phyloP scores from a whole-genome alignment of 2,888 invertebrate genomes.

The Oithona nana region DNA sequence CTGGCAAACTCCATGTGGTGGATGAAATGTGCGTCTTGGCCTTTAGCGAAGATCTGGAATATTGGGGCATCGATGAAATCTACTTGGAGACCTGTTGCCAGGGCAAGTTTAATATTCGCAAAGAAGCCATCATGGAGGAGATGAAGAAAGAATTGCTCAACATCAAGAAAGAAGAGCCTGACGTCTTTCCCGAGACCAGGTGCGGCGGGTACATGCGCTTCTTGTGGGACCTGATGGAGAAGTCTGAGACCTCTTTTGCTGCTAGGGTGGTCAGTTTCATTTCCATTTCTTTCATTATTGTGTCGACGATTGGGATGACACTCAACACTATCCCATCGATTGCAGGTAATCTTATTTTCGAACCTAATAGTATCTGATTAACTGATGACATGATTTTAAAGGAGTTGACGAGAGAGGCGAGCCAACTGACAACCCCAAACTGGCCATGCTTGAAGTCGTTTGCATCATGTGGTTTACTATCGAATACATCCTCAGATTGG shows the following conservation, averaged over 20 bases:
- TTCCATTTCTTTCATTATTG: slow-evolving; percentile 35
- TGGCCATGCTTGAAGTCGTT: slow-evolving; percentile 33
- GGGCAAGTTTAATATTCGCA: slow-evolving; percentile 33
- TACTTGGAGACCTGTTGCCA: slow-evolving; percentile 35
- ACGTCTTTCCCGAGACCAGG: slow-evolving; percentile 29
- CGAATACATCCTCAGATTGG: slow-evolving; percentile 33
- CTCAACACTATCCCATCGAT: slow-evolving; percentile 33
- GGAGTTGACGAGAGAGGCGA: slow-evolving; percentile 23
- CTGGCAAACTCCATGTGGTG: slow-evolving; percentile 32
- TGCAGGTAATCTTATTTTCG: slow-evolving; percentile 18
- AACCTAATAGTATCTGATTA: not conserved
- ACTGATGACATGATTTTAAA: too few relatives aligned
- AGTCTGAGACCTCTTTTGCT: slow-evolving; percentile 33
- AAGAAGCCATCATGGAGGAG: slow-evolving; percentile 33
- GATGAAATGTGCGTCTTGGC: slow-evolving; percentile 36
- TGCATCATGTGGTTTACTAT: slow-evolving; percentile 38
- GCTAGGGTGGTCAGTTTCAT: slow-evolving; percentile 34
- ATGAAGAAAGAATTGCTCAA: slow-evolving; percentile 34
- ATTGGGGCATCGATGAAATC: slow-evolving; percentile 34
- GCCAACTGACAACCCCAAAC: slow-evolving; percentile 24
- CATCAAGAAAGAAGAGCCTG: slow-evolving; percentile 29
- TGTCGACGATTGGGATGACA: slow-evolving; percentile 35
- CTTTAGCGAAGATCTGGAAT: slow-evolving; percentile 36
- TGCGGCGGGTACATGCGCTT: slow-evolving; percentile 30
- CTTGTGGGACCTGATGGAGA: slow-evolving; percentile 34